A percentile compares a stretch with the other conserved stretches of the same genome.
phyloP scores from a whole-genome alignment of 2,113 vertebrate genomes.

The Chloropsis cyanopogon region DNA sequence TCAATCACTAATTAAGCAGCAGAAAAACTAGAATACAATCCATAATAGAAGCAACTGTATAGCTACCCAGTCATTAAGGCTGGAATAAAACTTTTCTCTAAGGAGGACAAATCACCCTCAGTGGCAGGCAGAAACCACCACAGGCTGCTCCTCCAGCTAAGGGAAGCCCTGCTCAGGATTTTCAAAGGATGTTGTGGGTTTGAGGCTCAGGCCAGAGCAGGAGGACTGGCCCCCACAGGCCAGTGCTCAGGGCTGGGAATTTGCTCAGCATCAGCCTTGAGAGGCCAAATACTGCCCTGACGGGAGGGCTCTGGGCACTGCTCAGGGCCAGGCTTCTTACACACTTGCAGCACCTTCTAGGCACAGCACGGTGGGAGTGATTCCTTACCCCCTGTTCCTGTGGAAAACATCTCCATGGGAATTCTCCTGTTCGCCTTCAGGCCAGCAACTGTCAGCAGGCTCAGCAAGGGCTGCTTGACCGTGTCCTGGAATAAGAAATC shows the following conservation, averaged over 20 bases:
- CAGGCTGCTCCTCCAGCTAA: neutral
- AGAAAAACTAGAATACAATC: neutral
- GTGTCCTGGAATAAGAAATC: neutral
- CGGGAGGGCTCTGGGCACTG: neutral
- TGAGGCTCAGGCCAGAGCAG: neutral
- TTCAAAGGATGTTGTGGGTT: neutral
- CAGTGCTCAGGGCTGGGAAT: neutral
- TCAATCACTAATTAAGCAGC: neutral
- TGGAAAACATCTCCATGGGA: neutral
- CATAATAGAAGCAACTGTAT: neutral
- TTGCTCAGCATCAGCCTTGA: neutral
- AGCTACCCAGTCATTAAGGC: neutral
- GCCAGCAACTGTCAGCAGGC: neutral
- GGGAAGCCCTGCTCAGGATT: neutral
- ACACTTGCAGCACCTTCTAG: neutral
- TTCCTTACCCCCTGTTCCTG: neutral
- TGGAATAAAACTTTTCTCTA: neutral
- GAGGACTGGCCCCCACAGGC: fast-evolving
- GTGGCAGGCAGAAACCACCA: neutral
- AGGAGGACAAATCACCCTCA: neutral
- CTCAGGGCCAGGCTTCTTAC: neutral
- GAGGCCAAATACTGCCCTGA: neutral
- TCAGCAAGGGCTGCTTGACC: neutral
- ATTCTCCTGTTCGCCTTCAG: neutral
- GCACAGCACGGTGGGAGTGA: fast-evolving